Evolutionary conservation across 2,797 vertebrate genomes (phyloP).

Genomic region (Gambusia yucatana): DNA sequence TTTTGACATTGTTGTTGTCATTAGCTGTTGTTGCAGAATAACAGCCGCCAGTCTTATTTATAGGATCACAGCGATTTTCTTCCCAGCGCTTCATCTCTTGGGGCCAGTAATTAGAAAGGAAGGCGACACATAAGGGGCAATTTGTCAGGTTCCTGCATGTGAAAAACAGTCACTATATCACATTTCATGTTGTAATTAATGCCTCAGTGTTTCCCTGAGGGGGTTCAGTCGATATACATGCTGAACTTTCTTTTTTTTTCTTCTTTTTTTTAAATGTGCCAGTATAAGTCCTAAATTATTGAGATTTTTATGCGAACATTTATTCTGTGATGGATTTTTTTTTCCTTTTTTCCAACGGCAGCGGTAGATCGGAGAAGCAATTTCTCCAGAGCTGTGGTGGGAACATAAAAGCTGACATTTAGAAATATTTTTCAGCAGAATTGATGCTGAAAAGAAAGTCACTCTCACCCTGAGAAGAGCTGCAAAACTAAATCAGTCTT

Average conservation of each 20-base stretch:
- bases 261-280: background rate
- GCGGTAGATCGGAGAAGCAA: conserved; percentile 8
- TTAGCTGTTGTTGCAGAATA: conserved; percentile 46
- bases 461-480: conserved; percentile 11
- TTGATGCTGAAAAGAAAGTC: conserved; percentile 33
- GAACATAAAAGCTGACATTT: conserved; percentile 57
- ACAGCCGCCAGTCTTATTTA: conserved; percentile 61
- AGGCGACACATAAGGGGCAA: conserved; percentile 22
- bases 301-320: conserved; percentile 24
- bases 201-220: background rate
- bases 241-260: background rate
- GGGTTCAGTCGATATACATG: background rate
- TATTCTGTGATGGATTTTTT: conserved; percentile 14
- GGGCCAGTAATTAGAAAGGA: conserved; percentile 26
- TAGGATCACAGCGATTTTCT: conserved; percentile 26
- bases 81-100: conserved; percentile 19
- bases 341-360: conserved; percentile 14
- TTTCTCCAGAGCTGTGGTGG: conserved; percentile 5
- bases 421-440: conserved; percentile 22
- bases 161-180: conserved; percentile 20
- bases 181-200: conserved; percentile 29
- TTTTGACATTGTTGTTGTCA: conserved; percentile 13
- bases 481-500: conserved; percentile 29
- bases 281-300: conserved; percentile 11
- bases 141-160: conserved; percentile 30